phyloP scores from a whole-genome alignment of 2,113 vertebrate genomes.

The Triplophysa tibetana region DNA sequence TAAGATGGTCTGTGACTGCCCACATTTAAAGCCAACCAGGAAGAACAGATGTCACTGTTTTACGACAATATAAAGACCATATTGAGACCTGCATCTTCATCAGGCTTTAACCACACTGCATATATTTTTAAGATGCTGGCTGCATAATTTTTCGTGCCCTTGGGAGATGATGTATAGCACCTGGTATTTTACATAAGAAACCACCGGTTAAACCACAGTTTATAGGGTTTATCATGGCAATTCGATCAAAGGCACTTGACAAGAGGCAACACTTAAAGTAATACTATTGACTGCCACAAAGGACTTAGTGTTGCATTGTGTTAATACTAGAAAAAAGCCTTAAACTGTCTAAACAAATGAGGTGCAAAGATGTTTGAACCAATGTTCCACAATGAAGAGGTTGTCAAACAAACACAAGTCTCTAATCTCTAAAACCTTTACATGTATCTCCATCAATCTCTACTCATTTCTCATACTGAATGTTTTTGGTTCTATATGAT shows the following conservation, averaged over 20 bases:
- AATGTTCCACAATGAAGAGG: too few species aligned
- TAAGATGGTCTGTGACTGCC: constrained; percentile 3
- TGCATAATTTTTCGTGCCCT: not conserved
- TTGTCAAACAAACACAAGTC: too few species aligned
- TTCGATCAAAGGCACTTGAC: not conserved
- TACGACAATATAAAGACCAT: not conserved
- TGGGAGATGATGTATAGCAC: not conserved
- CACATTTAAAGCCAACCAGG: constrained; percentile 13
- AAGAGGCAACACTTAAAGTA: not conserved
- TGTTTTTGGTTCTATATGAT: constrained; percentile 4
- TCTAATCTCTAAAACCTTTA: not conserved
- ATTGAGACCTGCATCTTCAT: not conserved
- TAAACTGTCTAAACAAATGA: too few species aligned
- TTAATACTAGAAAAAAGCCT: not conserved
- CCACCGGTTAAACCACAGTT: not conserved
- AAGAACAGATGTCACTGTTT: constrained; percentile 23
- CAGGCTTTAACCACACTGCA: not conserved
- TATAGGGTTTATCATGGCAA: too few species aligned
- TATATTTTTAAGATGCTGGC: not conserved
- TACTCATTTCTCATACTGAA: not conserved
- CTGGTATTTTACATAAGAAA: not conserved
- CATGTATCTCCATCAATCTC: too few species aligned
- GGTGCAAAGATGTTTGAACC: too few species aligned
- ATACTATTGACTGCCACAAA: not conserved
- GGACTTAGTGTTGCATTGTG: not conserved